phyloP scores from a whole-genome alignment of 2,113 vertebrate species.

The Phrynosoma blainvillii region DNA sequence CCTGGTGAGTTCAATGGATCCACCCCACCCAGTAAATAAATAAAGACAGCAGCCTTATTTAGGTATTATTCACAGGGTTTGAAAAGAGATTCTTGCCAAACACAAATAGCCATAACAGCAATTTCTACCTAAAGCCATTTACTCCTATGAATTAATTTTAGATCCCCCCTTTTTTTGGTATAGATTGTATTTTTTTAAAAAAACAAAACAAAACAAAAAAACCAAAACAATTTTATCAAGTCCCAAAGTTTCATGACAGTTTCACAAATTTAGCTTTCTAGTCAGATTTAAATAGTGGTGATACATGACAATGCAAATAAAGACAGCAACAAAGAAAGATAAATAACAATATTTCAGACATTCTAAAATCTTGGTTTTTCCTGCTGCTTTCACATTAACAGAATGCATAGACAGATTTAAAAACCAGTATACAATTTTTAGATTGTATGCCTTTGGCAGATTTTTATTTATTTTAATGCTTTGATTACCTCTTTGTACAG shows the following conservation, averaged over 20 bases:
- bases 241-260: too few species aligned
- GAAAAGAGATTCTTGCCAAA: slow-evolving; percentile 13
- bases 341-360: too few species aligned
- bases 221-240: neutral
- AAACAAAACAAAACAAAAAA: too few species aligned
- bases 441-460: too few species aligned
- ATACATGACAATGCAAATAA: too few species aligned
- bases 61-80: neutral
- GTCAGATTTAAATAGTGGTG: neutral
- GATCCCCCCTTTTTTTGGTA: neutral
- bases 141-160: neutral
- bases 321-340: too few species aligned
- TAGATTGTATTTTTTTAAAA: neutral
- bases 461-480: too few species aligned
- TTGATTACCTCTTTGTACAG: too few species aligned
- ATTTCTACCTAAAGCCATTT: neutral
- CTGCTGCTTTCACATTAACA: too few species aligned
- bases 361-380: too few species aligned
- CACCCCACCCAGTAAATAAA: neutral
- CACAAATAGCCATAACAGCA: neutral
- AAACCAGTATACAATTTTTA: too few species aligned
- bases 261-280: neutral
- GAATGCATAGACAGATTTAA: too few species aligned
- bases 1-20: neutral
- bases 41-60: neutral